These are phyloP conservation scores for Melanchra persicariae DNA, from an alignment of 2,888 invertebrate genomes.

Conservation along the genomic window DNA sequence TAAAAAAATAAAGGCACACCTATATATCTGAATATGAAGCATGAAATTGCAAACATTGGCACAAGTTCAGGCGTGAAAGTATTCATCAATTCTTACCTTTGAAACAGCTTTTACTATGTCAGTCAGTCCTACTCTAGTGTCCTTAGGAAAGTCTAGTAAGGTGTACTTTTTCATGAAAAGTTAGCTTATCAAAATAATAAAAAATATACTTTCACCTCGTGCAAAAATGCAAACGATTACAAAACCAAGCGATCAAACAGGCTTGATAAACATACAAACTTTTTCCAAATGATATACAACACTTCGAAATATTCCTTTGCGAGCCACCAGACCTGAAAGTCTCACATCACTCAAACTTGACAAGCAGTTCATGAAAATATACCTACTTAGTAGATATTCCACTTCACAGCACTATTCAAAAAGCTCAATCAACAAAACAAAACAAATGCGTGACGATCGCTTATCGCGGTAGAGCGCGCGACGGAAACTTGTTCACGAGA, in stretches of 20 bases:
- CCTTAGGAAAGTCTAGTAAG: background rate
- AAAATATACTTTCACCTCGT: too few relatives aligned
- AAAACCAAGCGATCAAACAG: slow-evolving; percentile 3
- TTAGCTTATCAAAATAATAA: background rate
- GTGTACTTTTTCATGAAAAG: background rate
- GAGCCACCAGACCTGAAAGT: background rate
- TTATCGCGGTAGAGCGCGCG: slow-evolving; percentile 1
- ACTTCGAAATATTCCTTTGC: background rate
- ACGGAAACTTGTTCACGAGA: background rate
- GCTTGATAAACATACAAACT: slow-evolving; percentile 7
- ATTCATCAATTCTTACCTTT: background rate
- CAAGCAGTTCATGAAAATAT: slow-evolving; percentile 9
- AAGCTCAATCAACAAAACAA: slow-evolving; percentile 30
- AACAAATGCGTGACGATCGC: background rate
- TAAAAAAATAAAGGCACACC: background rate
- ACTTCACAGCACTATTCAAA: slow-evolving; percentile 47
- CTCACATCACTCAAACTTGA: background rate
- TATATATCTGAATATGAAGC: background rate
- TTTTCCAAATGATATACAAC: background rate
- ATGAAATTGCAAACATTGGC: background rate
- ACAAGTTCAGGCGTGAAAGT: background rate
- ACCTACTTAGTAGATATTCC: background rate
- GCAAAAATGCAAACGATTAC: background rate
- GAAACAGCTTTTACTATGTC: background rate
- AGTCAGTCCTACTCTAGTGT: background rate